Base-by-base conservation (phyloP, 2,797 vertebrate genomes). In the Poecilia velifera region DNA sequence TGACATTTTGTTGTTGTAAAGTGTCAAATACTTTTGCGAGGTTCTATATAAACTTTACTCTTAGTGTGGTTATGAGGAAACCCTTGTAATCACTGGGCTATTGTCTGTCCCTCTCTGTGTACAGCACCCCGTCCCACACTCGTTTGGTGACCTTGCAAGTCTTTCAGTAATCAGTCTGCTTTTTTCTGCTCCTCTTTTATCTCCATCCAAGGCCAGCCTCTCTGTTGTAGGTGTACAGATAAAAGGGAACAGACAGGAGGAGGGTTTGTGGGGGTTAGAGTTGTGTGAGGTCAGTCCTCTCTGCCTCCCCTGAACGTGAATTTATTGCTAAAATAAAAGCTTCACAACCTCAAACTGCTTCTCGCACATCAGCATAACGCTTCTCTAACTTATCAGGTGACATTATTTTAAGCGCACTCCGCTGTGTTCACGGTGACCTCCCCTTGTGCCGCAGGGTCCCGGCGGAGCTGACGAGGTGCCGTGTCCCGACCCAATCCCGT, bases 391-490 rank as follows among this genome's bases (percentile, higher is more conserved):
- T 41, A 41, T 22, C 3, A 25, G 20, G 36, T 8, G 18, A 66
- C 47, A 36, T 22, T 51, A 22, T 51, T 34, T 39, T 6, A 12
- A 53, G 9, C 20, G 2, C 28, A 10, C 4, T 9, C 28, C 75
- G 41, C 1, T 12, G 43, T 71, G 77, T 82, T 4, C 85, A 41
- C 49, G 13, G 2, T 83, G 76, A 62, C 41, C 59, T 83, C 57
- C 2, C 89, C 47, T 22, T 90, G 8, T 91, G 86, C 92, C 79
- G 10, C 93, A 99, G 98, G 92, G 84, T 84, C 89, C 88, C 3
- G 73, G 84, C 4, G 93, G 92, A 83, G 79, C 86, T 5, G 95
- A 96, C 0, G 93, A 95, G 39, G 72, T 18, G 72, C 51, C 1
- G 45, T 75, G 45, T 81, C 77, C 89, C 3, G 92, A 92, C 78